Evolutionary conservation across 2,888 invertebrate genomes (phyloP).

Genomic region (Drosophila antonietae): DNA sequence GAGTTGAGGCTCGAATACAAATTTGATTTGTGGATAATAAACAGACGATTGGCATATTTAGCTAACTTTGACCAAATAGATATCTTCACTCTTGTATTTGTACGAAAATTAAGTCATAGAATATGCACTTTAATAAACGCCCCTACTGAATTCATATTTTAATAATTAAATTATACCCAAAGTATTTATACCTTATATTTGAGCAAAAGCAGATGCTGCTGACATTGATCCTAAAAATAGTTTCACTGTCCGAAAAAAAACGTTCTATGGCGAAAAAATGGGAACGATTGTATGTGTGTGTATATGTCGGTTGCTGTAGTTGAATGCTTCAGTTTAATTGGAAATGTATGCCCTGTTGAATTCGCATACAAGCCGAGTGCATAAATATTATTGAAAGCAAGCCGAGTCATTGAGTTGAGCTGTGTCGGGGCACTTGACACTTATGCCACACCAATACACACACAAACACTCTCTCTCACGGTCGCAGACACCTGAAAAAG

Average conservation of each 20-base stretch:
- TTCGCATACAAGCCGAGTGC: conserved; percentile 62
- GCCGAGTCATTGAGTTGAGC: conserved; percentile 50
- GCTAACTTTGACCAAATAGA: background rate
- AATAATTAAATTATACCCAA: background rate
- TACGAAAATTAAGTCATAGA: too few relatives aligned
- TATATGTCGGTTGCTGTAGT: conserved; percentile 42
- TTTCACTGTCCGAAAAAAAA: background rate
- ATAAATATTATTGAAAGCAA: conserved; percentile 75
- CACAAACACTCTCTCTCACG: conserved; percentile 14
- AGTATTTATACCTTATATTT: background rate
- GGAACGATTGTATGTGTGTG: background rate
- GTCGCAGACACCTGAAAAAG: conserved; percentile 44
- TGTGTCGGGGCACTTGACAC: conserved; percentile 59
- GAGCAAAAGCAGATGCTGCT: background rate
- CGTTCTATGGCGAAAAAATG: background rate
- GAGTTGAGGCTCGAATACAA: background rate
- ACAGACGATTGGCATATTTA: background rate
- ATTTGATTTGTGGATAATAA: background rate
- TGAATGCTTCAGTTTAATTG: conserved; percentile 78
- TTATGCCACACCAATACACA: conserved; percentile 31
- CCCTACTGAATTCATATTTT: too few relatives aligned
- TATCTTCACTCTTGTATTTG: too few relatives aligned
- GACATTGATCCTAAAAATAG: background rate
- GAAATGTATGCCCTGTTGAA: conserved; percentile 74
- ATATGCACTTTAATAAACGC: too few relatives aligned